phyloP scores from a whole-genome alignment of 1,140 invertebrate genomes.

The Liolophura sinensis region DNA sequence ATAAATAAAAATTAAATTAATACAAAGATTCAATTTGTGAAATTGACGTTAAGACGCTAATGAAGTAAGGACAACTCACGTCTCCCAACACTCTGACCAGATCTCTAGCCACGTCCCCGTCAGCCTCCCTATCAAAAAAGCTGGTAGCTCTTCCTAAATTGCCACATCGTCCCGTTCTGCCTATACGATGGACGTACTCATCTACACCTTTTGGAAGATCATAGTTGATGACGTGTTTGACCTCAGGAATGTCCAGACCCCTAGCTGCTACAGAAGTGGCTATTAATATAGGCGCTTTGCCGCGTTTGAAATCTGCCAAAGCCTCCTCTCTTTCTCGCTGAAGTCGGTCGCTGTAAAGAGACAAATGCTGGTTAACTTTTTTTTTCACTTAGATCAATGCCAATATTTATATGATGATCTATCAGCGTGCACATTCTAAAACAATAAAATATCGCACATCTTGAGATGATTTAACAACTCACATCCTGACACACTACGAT shows the following conservation, averaged over 20 bases:
- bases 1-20: too few relatives aligned
- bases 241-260: conserved; percentile 80
- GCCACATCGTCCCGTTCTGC: conserved; percentile 90
- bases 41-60: conserved; percentile 1
- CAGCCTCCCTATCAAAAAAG: conserved; percentile 72
- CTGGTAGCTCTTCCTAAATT: conserved; percentile 87
- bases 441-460: not conserved
- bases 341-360: conserved; percentile 69
- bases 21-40: too few relatives aligned
- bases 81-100: conserved; percentile 72
- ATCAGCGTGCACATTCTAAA: not conserved
- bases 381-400: not conserved
- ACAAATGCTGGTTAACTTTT: not conserved
- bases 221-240: conserved; percentile 89
- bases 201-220: conserved; percentile 84
- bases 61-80: conserved; percentile 45
- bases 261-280: conserved; percentile 92
- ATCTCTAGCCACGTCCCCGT: conserved; percentile 67
- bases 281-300: conserved; percentile 73
- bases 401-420: too few relatives aligned
- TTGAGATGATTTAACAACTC: not conserved
- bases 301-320: conserved; percentile 73
- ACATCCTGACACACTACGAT: too few relatives aligned
- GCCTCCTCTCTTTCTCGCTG: conserved; percentile 90
- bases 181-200: conserved; percentile 95